phyloP scores from a whole-genome alignment of 2,888 invertebrate genomes.

The Aleiodes leptofemur region DNA sequence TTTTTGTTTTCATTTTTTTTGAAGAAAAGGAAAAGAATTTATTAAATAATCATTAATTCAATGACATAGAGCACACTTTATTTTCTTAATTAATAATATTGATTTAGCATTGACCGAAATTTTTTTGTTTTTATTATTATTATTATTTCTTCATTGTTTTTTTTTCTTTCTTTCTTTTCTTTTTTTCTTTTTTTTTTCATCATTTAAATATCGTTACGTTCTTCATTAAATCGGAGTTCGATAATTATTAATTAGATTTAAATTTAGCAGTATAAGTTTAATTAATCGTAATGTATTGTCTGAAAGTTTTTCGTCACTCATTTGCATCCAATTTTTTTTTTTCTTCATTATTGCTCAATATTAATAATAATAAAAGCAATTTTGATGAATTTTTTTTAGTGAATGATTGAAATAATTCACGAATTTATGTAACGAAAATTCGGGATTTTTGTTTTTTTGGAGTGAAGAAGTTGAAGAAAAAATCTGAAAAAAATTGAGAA shows the following conservation, averaged over 20 bases:
- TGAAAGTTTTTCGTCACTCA: conserved; percentile 72
- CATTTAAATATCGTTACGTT: conserved; percentile 61
- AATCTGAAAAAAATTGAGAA: too few species aligned
- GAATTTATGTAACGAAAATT: conserved; percentile 21
- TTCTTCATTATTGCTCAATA: conserved; percentile 44
- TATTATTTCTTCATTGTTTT: conserved; percentile 42
- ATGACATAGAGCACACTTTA: conserved; percentile 74
- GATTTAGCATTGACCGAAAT: conserved; percentile 73
- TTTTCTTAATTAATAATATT: conserved; percentile 72
- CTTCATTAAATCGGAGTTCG: conserved; percentile 64
- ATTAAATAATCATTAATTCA: conserved; percentile 33
- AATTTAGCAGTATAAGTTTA: conserved; percentile 73
- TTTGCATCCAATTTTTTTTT: conserved; percentile 70
- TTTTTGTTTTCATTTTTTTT: too few species aligned
- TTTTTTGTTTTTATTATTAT: conserved; percentile 51
- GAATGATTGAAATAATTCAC: conserved; percentile 41
- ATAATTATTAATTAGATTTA: conserved; percentile 71
- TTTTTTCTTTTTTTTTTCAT: conserved; percentile 27
- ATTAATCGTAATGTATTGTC: conserved; percentile 75
- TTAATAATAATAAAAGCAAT: not conserved
- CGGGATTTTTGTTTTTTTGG: not conserved
- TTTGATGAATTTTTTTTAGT: not conserved
- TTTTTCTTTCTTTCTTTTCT: conserved; percentile 34
- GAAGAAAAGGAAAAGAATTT: not conserved
- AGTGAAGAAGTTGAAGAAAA: too few species aligned